Percentiles rank a stretch among this genome's conserved stretches.
Evolutionary conservation across 2,797 vertebrate species (phyloP).

Genomic region (Peromyscus melanophrys): DNA sequence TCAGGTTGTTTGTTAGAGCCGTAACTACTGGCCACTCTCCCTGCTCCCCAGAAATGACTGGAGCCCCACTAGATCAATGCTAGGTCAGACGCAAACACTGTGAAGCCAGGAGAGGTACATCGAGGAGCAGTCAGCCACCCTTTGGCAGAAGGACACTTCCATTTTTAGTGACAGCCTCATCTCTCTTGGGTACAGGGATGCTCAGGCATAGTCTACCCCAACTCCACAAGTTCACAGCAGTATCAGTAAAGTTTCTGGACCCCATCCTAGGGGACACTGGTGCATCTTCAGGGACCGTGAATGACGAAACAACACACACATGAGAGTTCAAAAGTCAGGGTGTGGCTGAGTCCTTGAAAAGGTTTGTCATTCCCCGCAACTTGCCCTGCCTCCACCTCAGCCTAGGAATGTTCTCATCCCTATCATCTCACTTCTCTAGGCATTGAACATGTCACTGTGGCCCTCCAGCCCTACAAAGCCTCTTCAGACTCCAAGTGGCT

Average conservation of each 20-base stretch:
- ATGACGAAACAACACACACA: not conserved
- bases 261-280: not conserved
- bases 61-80: not conserved
- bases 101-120: no score
- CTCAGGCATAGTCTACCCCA: not conserved
- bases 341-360: not conserved
- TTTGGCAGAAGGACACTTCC: not conserved
- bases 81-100: not conserved
- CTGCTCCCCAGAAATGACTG: not conserved
- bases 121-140: not conserved
- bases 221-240: not conserved
- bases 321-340: not conserved
- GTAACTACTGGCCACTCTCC: not conserved
- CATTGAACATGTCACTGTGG: not conserved
- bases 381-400: no score
- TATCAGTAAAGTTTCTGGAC: not conserved
- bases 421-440: not conserved
- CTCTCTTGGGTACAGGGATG: not conserved
- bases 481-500: no score
- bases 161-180: not conserved
- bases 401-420: not conserved
- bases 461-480: no score
- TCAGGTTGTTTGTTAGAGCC: not conserved
- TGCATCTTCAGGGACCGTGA: not conserved
- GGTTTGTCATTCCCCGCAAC: not conserved